phyloP scores from a whole-genome alignment of 2,797 vertebrate species.

The Urosaurus nigricauda region DNA sequence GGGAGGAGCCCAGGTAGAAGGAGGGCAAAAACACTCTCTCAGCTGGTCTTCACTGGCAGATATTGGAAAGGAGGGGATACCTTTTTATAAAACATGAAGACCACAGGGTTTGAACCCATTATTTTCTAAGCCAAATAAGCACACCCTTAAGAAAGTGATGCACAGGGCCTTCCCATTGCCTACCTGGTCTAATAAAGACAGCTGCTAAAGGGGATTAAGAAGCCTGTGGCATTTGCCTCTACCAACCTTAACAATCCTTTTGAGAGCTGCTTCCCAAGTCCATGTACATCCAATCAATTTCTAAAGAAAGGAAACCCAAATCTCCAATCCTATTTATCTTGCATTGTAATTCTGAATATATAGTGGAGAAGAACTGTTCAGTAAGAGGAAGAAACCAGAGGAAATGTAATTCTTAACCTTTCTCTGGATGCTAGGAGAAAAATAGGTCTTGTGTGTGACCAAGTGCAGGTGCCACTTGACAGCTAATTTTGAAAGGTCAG shows the following conservation, averaged over 20 bases:
- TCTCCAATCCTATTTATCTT: slow-evolving; percentile 38
- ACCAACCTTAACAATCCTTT: background rate
- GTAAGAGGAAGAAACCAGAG: slow-evolving; percentile 33
- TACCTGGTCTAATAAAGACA: background rate
- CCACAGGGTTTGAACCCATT: background rate
- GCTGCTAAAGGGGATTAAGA: background rate
- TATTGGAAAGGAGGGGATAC: too few relatives aligned
- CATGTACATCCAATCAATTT: background rate
- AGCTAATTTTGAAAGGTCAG: slow-evolving; percentile 49
- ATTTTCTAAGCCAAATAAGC: background rate
- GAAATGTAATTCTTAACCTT: slow-evolving; percentile 25
- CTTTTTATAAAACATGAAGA: background rate
- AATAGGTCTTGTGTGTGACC: slow-evolving; percentile 32
- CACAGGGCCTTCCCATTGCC: background rate
- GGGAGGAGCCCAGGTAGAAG: too few relatives aligned
- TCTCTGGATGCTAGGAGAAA: slow-evolving; percentile 21
- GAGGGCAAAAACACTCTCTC: too few relatives aligned
- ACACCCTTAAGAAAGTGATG: background rate
- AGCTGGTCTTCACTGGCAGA: too few relatives aligned
- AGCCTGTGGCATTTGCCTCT: background rate
- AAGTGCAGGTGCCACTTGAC: slow-evolving; percentile 45
- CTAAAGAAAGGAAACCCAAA: background rate
- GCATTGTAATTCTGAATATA: slow-evolving; percentile 46
- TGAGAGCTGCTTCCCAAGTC: background rate
- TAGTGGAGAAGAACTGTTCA: slow-evolving; percentile 26